A percentile compares a stretch with the other conserved stretches of the same genome.
phyloP scores from a whole-genome alignment of 2,113 vertebrate genomes.

The Donacobius atricapilla region DNA sequence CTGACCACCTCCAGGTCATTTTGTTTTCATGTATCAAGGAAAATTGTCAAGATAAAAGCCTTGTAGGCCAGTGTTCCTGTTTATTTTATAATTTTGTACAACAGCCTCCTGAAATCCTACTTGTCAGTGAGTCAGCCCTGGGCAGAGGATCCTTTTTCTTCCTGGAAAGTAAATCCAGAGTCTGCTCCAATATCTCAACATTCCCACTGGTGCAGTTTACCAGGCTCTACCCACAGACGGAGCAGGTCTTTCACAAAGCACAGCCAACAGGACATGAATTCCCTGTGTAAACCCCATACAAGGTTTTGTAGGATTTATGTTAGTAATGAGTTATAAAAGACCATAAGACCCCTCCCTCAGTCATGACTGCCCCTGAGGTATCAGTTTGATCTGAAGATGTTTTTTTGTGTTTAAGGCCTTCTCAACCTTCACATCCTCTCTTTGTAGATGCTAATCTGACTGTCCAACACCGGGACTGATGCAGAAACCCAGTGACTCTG shows the following conservation, averaged over 20 bases:
- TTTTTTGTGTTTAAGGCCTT: neutral
- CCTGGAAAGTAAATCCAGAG: neutral
- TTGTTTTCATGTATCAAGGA: neutral
- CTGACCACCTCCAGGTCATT: neutral
- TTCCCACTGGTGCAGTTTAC: neutral
- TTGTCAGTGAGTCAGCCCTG: neutral
- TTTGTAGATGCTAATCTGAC: neutral
- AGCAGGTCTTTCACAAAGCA: neutral
- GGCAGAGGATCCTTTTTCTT: neutral
- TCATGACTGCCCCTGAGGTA: neutral
- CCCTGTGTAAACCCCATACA: neutral
- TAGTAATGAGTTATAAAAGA: neutral
- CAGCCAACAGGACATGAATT: neutral
- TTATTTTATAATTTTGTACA: neutral
- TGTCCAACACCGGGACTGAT: no score
- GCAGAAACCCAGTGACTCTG: neutral
- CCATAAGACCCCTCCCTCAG: neutral
- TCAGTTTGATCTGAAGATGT: neutral
- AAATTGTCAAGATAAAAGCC: neutral
- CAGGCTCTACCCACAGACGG: neutral
- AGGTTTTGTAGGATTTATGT: neutral
- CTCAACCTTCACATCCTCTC: neutral
- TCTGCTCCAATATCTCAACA: neutral
- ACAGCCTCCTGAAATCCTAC: neutral
- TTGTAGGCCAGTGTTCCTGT: neutral